Percentiles rank a stretch among this genome's conserved stretches.
phyloP scores from a whole-genome alignment of 2,797 vertebrate species.

The Chrosomus eos region DNA sequence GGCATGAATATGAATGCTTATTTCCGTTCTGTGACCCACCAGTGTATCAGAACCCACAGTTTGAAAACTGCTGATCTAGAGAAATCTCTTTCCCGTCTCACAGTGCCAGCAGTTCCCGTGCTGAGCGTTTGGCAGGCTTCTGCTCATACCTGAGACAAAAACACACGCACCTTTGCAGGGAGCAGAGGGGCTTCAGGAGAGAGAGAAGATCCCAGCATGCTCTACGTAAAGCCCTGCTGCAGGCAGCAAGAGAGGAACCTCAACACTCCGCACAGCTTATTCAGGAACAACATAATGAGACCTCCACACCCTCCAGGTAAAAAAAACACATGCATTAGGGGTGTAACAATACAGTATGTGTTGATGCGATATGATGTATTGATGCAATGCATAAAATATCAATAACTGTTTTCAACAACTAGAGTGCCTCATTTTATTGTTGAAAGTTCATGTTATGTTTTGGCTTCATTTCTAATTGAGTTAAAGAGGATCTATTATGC shows the following conservation, averaged over 20 bases:
- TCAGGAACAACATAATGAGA: constrained; percentile 79
- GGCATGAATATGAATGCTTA: neutral
- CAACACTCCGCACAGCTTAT: constrained; percentile 87
- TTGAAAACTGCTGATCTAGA: constrained; percentile 9
- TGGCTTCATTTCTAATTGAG: neutral
- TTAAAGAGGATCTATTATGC: neutral
- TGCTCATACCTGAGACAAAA: constrained; percentile 98
- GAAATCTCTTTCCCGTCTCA: constrained; percentile 2
- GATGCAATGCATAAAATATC: neutral
- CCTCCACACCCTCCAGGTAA: constrained; percentile 54
- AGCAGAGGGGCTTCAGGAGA: constrained; percentile 91
- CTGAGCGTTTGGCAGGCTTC: constrained; percentile 90
- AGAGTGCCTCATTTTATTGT: neutral
- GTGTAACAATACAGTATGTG: neutral
- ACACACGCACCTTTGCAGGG: constrained; percentile 96
- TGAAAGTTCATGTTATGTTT: neutral
- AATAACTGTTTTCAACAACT: neutral
- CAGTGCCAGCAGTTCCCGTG: constrained; percentile 83
- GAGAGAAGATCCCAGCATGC: constrained; percentile 92
- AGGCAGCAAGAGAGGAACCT: constrained; percentile 90
- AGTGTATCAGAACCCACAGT: neutral
- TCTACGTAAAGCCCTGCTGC: constrained; percentile 91
- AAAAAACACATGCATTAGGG: neutral
- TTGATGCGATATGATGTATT: neutral
- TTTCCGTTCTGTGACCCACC: neutral